Base-by-base conservation (phyloP, 2,113 vertebrate genomes). In the Alexandromys fortis region DNA sequence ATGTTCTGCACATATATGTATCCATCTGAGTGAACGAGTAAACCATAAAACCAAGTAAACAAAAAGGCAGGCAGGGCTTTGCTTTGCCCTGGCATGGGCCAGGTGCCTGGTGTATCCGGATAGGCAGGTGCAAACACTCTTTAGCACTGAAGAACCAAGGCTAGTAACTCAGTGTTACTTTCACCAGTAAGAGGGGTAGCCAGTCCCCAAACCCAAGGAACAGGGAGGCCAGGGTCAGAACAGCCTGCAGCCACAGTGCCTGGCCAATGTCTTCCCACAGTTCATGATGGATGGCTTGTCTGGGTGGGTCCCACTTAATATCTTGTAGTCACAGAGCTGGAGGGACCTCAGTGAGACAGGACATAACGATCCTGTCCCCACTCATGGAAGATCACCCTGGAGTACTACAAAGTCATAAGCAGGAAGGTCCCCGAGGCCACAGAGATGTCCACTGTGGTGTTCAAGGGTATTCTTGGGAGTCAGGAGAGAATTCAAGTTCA, bases 181-280 rank as follows among this genome's bases (percentile, higher is more conserved):
- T 49, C 7, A 67, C 3, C 10, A 76, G 28, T 26, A 61, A 86
- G 13, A 14, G 16, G 38, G 87, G 3, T 42, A 63, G 35, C 30
- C 30, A 7, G 52, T 45, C n/a, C 52, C 30, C 16, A 22, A 70
- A 8, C 5, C 55, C 0, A 0, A 49, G 49, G 63, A 1, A 0
- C 0, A 3, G 30, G 65, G 92, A 58, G 70, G 75, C 24, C 77
- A 70, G 45, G 63, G 3, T 79, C 79, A 92, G 22, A 70, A 33
- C 14, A n/a, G 22, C 52, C 35, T 45, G 65, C 30, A n/a, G 73
- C 28, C 87, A 45, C 17, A 35, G 58, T 47, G 17, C 70, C 78
- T 38, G 52, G 70, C 22, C 55, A 61, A 13, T 28, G n/a, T 76
- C 81, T 79, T 12, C 52, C 28, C 16, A 42, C 7, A 7, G 7